These are phyloP conservation scores for Toxostoma redivivum DNA, from an alignment of 2,113 vertebrate species.

Conservation along the genomic window DNA sequence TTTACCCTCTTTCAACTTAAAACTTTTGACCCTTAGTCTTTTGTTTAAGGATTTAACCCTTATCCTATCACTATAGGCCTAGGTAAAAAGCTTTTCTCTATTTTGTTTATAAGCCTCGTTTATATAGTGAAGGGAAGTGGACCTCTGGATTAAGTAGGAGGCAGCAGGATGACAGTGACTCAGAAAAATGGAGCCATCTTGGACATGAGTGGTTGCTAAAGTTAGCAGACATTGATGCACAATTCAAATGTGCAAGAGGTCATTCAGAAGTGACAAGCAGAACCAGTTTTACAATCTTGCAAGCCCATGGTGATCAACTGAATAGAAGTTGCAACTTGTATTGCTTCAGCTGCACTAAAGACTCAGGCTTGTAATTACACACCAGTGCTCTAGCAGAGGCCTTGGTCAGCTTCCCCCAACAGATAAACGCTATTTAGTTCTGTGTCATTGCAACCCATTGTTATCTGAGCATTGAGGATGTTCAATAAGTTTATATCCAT, in stretches of 20 bases:
- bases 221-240: background rate
- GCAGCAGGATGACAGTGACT: background rate
- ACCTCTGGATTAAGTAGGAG: background rate
- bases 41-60: too few relatives aligned
- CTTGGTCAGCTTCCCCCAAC: background rate
- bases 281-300: background rate
- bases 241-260: background rate
- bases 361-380: accelerated
- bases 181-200: background rate
- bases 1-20: background rate
- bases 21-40: background rate
- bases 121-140: background rate
- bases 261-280: background rate
- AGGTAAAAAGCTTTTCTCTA: background rate
- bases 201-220: background rate
- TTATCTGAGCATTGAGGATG: background rate
- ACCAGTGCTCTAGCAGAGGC: background rate
- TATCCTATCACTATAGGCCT: background rate
- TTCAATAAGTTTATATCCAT: background rate
- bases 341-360: background rate
- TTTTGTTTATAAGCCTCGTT: background rate
- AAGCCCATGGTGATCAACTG: background rate
- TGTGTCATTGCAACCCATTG: background rate
- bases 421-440: accelerated
- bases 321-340: background rate